Percentiles rank a stretch among this genome's conserved stretches.
Conservation (phyloP, 2,888 invertebrate species). For the Parnassius orleans region DNA sequence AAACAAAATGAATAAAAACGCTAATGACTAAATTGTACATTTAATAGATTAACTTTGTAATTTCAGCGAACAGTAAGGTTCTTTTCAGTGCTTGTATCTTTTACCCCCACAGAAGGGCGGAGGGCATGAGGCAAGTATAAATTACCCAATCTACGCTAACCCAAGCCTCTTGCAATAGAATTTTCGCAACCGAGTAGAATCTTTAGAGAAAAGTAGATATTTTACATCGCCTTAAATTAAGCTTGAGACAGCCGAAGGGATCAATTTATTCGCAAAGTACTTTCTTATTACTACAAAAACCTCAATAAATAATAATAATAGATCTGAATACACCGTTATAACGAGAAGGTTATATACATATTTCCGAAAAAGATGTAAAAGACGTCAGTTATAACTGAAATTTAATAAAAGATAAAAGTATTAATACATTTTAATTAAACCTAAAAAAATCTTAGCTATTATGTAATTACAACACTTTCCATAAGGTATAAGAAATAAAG, state of each 20-base stretch:
- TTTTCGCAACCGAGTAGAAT: constrained; percentile 65
- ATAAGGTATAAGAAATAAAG: too few species aligned
- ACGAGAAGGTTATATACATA: too few species aligned
- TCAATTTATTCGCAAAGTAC: constrained; percentile 40
- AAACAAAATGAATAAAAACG: constrained; percentile 43
- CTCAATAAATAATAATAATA: too few species aligned
- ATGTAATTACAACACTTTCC: too few species aligned
- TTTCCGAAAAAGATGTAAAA: too few species aligned
- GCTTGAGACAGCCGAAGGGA: constrained; percentile 55
- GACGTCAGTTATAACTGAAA: too few species aligned
- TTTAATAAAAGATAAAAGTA: too few species aligned
- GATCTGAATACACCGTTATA: too few species aligned
- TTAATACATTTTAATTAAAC: too few species aligned
- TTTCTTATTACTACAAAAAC: too few species aligned
- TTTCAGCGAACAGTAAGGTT: constrained; percentile 69
- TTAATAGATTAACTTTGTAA: constrained; percentile 74
- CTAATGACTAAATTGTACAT: constrained; percentile 48
- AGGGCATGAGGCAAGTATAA: constrained; percentile 72
- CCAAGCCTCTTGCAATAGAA: constrained; percentile 73
- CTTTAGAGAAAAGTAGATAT: constrained; percentile 60
- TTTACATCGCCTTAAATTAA: constrained; percentile 63
- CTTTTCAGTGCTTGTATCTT: constrained; percentile 59
- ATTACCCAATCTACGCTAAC: constrained; percentile 78
- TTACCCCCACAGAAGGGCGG: constrained; percentile 46
- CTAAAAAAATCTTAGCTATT: too few species aligned